These are phyloP conservation scores for Recurvirostra avosetta DNA, from an alignment of 2,113 vertebrate genomes.

Conservation along the genomic window DNA sequence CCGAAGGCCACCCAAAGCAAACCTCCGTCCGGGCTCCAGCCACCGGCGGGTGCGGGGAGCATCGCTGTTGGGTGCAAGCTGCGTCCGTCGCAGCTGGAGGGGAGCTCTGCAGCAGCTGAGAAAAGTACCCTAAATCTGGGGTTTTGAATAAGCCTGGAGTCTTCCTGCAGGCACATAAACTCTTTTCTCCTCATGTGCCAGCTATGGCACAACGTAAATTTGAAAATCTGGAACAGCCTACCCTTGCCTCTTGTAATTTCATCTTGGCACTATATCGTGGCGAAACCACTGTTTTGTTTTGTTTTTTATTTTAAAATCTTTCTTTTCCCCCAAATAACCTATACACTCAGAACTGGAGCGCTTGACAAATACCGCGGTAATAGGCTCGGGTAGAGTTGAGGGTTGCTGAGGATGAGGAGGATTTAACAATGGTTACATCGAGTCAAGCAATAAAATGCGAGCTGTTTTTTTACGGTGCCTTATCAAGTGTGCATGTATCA, in stretches of 20 bases:
- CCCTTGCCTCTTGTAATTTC: not conserved
- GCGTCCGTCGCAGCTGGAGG: not conserved
- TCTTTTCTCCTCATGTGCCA: not conserved
- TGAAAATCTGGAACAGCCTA: not conserved
- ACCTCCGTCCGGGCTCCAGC: not conserved
- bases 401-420: not conserved
- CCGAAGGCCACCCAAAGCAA: not conserved
- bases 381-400: not conserved
- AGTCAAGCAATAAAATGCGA: not conserved
- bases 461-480: not conserved
- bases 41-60: not conserved
- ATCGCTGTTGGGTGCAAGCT: not conserved
- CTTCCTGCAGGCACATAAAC: not conserved
- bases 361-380: not conserved
- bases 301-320: not conserved
- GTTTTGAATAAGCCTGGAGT: accelerated
- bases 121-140: not conserved
- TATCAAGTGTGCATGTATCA: not conserved
- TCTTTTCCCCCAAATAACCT: not conserved
- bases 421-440: not conserved
- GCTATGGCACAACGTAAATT: not conserved
- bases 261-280: not conserved
- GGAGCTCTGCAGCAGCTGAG: not conserved
- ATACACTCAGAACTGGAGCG: not conserved
- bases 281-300: not conserved